Percentiles rank a stretch among this genome's conserved stretches.
These are phyloP conservation scores for Dendrolimus kikuchii DNA, from an alignment of 1,140 invertebrate genomes.

Conservation along the genomic window DNA sequence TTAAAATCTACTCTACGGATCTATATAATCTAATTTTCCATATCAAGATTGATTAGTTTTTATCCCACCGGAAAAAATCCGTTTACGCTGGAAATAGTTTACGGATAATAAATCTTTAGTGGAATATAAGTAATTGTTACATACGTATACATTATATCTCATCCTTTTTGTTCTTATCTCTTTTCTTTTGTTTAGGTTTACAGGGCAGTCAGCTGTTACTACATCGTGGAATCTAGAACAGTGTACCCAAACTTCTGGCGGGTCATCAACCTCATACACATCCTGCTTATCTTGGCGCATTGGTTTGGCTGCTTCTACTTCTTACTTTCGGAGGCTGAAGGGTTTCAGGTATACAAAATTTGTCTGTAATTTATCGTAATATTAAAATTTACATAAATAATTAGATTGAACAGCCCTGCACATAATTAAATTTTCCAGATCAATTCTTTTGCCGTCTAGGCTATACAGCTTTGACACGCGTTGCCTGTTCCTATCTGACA, in stretches of 20 bases:
- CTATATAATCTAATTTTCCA: not conserved
- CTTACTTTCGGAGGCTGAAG: slow-evolving; percentile 92
- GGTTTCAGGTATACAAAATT: slow-evolving; percentile 77
- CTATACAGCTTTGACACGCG: too few species aligned
- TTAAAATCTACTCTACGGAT: too few species aligned
- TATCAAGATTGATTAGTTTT: not conserved
- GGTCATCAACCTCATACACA: slow-evolving; percentile 96
- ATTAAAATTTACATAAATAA: not conserved
- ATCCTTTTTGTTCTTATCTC: not conserved
- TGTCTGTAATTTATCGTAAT: not conserved
- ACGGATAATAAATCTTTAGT: slow-evolving; percentile 3
- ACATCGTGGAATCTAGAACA: slow-evolving; percentile 95
- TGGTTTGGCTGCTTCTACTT: slow-evolving; percentile 99
- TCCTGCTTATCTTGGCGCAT: slow-evolving; percentile 93
- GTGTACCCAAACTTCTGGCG: slow-evolving; percentile 97
- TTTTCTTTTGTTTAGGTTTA: slow-evolving; percentile 80
- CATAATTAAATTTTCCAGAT: too few species aligned
- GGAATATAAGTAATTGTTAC: not conserved
- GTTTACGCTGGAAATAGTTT: not conserved
- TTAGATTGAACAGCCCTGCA: too few species aligned
- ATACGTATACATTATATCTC: too few species aligned
- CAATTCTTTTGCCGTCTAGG: too few species aligned
- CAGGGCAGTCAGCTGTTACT: slow-evolving; percentile 93
- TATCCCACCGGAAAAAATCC: not conserved
- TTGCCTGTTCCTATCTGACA: too few species aligned